A percentile compares a stretch with the other conserved stretches of the same genome.
Conservation (phyloP, 2,797 vertebrate species). For the Myiothlypis chrysogaster region DNA sequence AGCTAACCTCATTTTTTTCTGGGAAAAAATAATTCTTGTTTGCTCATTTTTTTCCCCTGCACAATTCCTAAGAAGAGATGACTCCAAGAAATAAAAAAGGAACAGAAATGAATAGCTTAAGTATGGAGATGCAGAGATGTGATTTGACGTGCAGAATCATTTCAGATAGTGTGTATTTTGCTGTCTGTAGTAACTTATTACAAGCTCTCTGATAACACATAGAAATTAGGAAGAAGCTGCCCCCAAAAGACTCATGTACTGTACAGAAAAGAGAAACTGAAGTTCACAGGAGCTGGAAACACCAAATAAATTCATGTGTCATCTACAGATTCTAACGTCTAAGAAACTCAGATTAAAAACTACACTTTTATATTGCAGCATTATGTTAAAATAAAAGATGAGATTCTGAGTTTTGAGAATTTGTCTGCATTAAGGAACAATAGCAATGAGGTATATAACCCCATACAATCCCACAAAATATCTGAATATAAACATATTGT, state of each 20-base stretch:
- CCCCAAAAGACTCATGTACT: not conserved
- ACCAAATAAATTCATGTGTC: not conserved
- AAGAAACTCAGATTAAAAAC: not conserved
- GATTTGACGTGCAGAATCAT: not conserved
- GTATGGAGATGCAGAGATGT: not conserved
- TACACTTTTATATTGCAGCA: not conserved
- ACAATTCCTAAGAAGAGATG: not conserved
- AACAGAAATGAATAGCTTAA: not conserved
- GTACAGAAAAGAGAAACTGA: not conserved
- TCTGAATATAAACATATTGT: not conserved
- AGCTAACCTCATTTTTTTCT: not conserved
- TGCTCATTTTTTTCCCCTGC: fast-evolving
- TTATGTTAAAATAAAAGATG: not conserved
- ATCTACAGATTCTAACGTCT: not conserved
- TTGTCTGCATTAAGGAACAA: not conserved
- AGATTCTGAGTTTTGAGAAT: not conserved
- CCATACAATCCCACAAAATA: not conserved
- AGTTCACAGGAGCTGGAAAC: not conserved
- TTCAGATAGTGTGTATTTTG: not conserved
- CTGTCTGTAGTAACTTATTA: not conserved
- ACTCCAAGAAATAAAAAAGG: not conserved
- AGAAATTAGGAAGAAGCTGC: not conserved
- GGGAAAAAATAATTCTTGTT: not conserved
- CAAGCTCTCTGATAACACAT: not conserved
- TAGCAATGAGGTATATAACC: fast-evolving